Evolutionary conservation across 2,888 invertebrate species (phyloP), one percentile per base, ranked within the genome.

Genomic region (Salticus scenicus): DNA sequence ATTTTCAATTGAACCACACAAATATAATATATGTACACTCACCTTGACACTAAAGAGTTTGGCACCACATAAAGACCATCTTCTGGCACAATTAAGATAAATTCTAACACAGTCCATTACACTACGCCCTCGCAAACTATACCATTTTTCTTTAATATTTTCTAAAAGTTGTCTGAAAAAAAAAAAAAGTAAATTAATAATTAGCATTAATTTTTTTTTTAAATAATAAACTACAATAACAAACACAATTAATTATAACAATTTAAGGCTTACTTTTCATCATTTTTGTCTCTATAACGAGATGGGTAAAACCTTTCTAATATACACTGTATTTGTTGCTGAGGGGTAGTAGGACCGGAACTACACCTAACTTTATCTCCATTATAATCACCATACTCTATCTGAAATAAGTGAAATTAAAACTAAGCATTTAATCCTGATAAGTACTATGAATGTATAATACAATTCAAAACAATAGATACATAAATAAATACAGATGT

Each of bases 21-120:
- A n/a, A n/a, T n/a, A n/a, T n/a, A n/a, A n/a, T n/a, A n/a, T n/a
- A n/a, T n/a, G n/a, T n/a, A n/a, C n/a, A 37, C 24, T 28, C 51
- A 96, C 96, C 93, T 95, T 94, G 51, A 96, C 96, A 92, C 96
- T 96, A 92, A 98, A 98, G 28, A 98, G 92, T 33, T 96, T 95
- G 87, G 98, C 96, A 75, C 98, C 98, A 91, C 97, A 98, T 92
- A 96, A 97, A 12, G 97, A 96, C 98, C 98, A 98, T 91, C 98
- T 97, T 89, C 98, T 94, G 14, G 97, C 96, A 90, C 98, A 98
- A 87, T 97, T 98, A 89, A 98, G 93, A 92, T 97, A 98, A 90
- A 97, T 97, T 89, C 98, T 93, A 70, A 98, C 97, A 91, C 98
- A 98, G 92, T 98, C 98, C 28, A 95, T 92, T 5, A 95, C 94